Percentiles rank a stretch among this genome's conserved stretches.
These are phyloP conservation scores for Anorthoa munda DNA, from an alignment of 2,888 invertebrate species.

Conservation along the genomic window DNA sequence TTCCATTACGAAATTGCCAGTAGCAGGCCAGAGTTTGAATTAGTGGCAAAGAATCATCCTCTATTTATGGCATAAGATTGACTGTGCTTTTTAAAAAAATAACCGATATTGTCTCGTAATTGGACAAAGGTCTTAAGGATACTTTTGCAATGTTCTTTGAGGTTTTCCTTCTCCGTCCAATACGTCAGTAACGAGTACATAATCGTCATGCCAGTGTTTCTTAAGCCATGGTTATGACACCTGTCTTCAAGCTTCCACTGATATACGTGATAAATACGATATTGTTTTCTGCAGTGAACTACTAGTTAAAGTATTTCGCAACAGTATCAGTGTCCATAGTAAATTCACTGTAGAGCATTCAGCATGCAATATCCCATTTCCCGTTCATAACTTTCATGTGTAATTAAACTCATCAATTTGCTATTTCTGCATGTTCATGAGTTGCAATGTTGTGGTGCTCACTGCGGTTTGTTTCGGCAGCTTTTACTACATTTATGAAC, in stretches of 20 bases:
- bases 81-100: not conserved
- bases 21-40: not conserved
- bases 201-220: too few species aligned
- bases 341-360: conserved; percentile 7
- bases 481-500: conserved; percentile 4
- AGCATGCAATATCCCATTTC: conserved; percentile 19
- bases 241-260: too few species aligned
- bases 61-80: too few species aligned
- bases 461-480: conserved; percentile 20
- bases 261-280: too few species aligned
- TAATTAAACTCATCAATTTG: conserved; percentile 50
- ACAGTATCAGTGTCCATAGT: not conserved
- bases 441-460: conserved; percentile 26
- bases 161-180: too few species aligned
- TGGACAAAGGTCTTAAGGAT: too few species aligned
- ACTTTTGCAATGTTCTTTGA: too few species aligned
- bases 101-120: too few species aligned
- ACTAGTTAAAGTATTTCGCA: not conserved
- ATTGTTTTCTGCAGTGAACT: not conserved
- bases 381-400: conserved; percentile 17
- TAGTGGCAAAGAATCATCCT: not conserved
- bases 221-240: too few species aligned
- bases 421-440: conserved; percentile 50
- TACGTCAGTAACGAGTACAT: too few species aligned
- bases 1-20: not conserved